A percentile compares a stretch with the other conserved stretches of the same genome.
These are phyloP conservation scores for Crambe crambe DNA, from an alignment of 37 sponge, comb jelly and placozoan species.

Conservation along the genomic window DNA sequence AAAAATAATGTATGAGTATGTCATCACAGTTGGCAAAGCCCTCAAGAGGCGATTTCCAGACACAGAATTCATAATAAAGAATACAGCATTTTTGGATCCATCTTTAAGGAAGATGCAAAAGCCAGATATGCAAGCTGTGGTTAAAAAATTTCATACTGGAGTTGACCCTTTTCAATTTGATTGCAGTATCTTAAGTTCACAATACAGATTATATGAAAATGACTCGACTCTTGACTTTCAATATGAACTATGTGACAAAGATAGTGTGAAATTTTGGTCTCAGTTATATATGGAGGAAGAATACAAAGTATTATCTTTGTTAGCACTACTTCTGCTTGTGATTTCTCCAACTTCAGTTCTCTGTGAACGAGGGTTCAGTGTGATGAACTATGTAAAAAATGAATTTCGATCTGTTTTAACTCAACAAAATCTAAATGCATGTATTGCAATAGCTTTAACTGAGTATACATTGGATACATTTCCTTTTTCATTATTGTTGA, in stretches of 20 bases:
- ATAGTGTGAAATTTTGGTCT: slow-evolving; percentile 7
- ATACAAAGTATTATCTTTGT: slow-evolving; percentile 10
- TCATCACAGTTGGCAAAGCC: neutral
- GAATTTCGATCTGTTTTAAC: slow-evolving; percentile 13
- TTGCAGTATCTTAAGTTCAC: neutral
- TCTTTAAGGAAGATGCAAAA: slow-evolving; percentile 2
- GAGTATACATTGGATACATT: neutral
- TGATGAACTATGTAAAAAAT: slow-evolving; percentile 24
- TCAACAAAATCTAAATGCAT: slow-evolving; percentile 15
- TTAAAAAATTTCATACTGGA: neutral
- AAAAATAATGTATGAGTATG: neutral
- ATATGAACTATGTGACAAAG: neutral
- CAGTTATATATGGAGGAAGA: slow-evolving; percentile 8
- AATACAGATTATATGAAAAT: neutral
- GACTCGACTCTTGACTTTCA: slow-evolving; percentile 12
- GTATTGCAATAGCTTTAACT: neutral
- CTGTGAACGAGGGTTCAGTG: slow-evolving; percentile 18
- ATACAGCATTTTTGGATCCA: slow-evolving; percentile 14
- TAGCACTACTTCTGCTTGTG: slow-evolving; percentile 3
- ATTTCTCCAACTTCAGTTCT: slow-evolving; percentile 17
- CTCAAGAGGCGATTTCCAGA: slow-evolving; percentile 17
- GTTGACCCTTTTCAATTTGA: neutral
- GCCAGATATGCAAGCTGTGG: slow-evolving; percentile 6
- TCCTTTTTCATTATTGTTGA: no score
- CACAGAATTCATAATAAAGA: neutral